Base-by-base conservation (phyloP, 2,888 invertebrate species). In the Brachyptera risi region DNA sequence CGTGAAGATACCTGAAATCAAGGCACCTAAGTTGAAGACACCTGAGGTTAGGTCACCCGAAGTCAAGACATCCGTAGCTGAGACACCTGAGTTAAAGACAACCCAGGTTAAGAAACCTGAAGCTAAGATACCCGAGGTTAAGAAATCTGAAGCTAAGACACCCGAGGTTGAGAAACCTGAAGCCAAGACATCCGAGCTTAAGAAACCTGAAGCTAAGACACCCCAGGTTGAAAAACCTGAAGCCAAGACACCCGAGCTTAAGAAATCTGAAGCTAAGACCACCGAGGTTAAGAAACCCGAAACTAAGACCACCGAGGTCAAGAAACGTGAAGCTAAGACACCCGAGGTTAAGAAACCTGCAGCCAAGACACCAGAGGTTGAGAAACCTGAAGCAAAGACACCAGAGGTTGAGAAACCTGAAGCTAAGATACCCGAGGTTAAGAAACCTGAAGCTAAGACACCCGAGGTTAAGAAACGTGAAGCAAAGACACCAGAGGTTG, bases 381-480 rank as follows among this genome's bases (percentile, higher is more conserved):
- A 19, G 42, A 21, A 42, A 11, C 17, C 7, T 7, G 21, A 21
- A 11, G 21, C 3, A 17, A 17, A 19, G 5, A 17, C 21, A 21
- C n/a, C 21, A 42, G 21, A 11, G 21, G 21, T 7, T 3, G 4
- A 15, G 19, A 42, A 15, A 21, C n/a, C n/a, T n/a, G n/a, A n/a
- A n/a, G n/a, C n/a, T n/a, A n/a, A n/a, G 42, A 31, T 9, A 31
- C 35, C 35, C 35, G 11, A n/a, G n/a, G n/a, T n/a, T n/a, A n/a
- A n/a, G n/a, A n/a, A n/a, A n/a, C n/a, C n/a, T n/a, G n/a, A n/a
- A n/a, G n/a, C n/a, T 61, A 47, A 66, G 64, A 54, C 9, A 38
- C 38, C 59, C 54, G 38, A 31, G 50, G 11, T 17, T 73, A 70
- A 38, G 26, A 61, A 54, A 63, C 4, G 59, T 19, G 72, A 70